phyloP scores from a whole-genome alignment of 2,113 vertebrate genomes.

The Cisticola juncidis region DNA sequence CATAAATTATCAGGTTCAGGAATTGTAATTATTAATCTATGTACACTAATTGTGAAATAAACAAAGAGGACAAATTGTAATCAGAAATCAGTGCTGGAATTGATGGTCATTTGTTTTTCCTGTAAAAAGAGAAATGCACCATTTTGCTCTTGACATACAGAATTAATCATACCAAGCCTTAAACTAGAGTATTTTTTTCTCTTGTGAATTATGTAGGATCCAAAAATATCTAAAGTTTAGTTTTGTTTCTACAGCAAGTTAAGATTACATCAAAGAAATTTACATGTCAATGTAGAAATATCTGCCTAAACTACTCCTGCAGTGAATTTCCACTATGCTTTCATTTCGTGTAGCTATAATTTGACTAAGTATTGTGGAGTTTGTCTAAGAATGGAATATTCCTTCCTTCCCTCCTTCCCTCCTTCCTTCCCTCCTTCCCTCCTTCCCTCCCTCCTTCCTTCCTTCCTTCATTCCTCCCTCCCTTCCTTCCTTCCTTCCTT shows the following conservation, averaged over 20 bases:
- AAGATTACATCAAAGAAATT: neutral
- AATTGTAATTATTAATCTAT: conserved; percentile 76
- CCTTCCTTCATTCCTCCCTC: too few relatives aligned
- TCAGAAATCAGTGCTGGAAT: conserved; percentile 48
- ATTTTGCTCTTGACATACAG: neutral
- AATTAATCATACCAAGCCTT: neutral
- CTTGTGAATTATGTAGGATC: neutral
- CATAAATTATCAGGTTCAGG: conserved; percentile 76
- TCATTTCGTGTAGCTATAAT: neutral
- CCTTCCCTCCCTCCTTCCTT: too few relatives aligned
- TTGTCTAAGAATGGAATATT: neutral
- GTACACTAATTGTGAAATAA: conserved; percentile 67
- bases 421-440: too few relatives aligned
- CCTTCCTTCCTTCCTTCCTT: too few relatives aligned
- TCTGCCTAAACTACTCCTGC: neutral
- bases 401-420: too few relatives aligned
- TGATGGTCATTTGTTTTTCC: conserved; percentile 37
- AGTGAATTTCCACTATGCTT: neutral
- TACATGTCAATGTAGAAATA: neutral
- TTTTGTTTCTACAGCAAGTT: neutral
- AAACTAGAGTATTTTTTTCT: neutral
- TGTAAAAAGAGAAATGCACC: neutral
- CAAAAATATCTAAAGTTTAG: neutral
- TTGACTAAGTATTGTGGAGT: neutral
- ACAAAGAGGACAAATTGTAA: conserved; percentile 58